phyloP scores from a whole-genome alignment of 1,140 invertebrate species.

The Cardiocondyla obscurior region DNA sequence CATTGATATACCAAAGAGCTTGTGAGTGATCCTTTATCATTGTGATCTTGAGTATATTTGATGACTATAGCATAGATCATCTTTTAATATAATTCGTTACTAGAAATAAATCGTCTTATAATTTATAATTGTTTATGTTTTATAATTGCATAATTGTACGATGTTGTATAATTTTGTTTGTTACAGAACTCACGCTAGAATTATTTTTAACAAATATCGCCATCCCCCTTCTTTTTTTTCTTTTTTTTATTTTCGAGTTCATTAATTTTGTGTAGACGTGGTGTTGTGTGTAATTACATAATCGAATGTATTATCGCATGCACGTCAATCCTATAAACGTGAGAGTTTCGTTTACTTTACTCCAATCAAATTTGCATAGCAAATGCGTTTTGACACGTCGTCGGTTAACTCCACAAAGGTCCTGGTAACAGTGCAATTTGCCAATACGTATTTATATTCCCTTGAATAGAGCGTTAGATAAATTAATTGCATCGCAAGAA shows the following conservation, averaged over 20 bases:
- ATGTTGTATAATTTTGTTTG: neutral
- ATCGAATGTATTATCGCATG: slow-evolving; percentile 44
- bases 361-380: slow-evolving; percentile 55
- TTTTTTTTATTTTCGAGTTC: slow-evolving; percentile 33
- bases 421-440: slow-evolving; percentile 23
- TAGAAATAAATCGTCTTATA: slow-evolving; percentile 8
- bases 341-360: slow-evolving; percentile 52
- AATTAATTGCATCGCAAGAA: slow-evolving; percentile 2
- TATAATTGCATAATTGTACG: neutral
- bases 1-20: slow-evolving; percentile 66
- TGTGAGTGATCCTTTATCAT: slow-evolving; percentile 46
- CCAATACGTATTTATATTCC: slow-evolving; percentile 38
- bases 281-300: slow-evolving; percentile 45
- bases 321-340: slow-evolving; percentile 48
- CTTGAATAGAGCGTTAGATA: slow-evolving; percentile 7
- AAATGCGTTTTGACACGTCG: slow-evolving; percentile 51
- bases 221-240: too few species aligned
- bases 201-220: neutral
- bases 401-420: slow-evolving; percentile 45
- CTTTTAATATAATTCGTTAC: slow-evolving; percentile 13
- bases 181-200: neutral
- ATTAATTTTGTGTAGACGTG: slow-evolving; percentile 30
- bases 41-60: slow-evolving; percentile 65
- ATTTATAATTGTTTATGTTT: neutral
- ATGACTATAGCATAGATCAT: slow-evolving; percentile 21